Evolutionary conservation across 2,113 vertebrate genomes (phyloP).

Genomic region (Bucco capensis): DNA sequence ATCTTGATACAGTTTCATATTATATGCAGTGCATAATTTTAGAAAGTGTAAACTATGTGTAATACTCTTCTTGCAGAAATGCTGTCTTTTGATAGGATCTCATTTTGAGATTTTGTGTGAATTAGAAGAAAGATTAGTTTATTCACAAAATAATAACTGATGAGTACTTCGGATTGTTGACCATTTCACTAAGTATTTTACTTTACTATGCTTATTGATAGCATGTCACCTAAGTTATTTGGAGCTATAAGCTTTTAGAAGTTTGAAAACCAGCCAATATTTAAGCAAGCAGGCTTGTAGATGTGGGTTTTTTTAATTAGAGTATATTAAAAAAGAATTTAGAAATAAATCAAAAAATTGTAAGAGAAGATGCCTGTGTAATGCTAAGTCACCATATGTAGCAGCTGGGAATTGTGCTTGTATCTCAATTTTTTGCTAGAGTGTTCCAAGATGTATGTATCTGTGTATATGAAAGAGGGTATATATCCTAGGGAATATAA

Average conservation of each 20-base stretch:
- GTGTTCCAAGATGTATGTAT: background rate
- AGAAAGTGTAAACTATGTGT: background rate
- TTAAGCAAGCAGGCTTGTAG: background rate
- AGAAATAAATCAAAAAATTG: background rate
- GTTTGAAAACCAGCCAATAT: background rate
- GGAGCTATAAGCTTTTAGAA: background rate
- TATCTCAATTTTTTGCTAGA: background rate
- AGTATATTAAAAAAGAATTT: too few relatives aligned
- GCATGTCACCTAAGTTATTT: background rate
- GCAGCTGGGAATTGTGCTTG: background rate
- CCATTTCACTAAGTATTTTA: background rate
- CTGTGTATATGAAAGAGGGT: background rate
- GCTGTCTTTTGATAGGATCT: background rate
- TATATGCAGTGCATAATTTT: background rate
- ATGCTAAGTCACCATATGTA: background rate
- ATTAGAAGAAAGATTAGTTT: background rate
- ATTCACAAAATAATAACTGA: background rate
- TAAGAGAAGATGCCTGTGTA: background rate
- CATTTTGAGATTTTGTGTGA: background rate
- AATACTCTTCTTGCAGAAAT: background rate
- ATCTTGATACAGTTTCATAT: background rate
- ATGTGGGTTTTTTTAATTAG: too few relatives aligned
- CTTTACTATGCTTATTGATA: background rate
- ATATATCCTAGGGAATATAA: background rate
- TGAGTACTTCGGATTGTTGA: background rate